Percentiles rank a stretch among this genome's conserved stretches.
Evolutionary conservation across 2,113 vertebrate species (phyloP).

Genomic region (Otus sunia): DNA sequence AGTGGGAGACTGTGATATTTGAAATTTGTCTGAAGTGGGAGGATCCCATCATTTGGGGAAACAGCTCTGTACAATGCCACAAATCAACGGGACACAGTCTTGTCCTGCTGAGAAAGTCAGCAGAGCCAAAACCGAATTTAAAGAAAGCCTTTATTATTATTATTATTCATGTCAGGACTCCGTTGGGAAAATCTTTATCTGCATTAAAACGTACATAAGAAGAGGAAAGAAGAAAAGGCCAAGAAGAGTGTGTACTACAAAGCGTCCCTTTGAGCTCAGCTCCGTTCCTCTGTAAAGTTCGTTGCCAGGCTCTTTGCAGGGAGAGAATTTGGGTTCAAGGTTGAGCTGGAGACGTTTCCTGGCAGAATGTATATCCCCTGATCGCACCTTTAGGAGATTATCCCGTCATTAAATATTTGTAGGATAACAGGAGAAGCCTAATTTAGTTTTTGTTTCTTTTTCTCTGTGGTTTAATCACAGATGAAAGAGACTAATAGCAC

Average conservation of each 20-base stretch:
- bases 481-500: constrained; percentile 89
- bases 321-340: constrained; percentile 72
- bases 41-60: constrained; percentile 7
- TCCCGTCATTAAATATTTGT: constrained; percentile 86
- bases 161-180: constrained; percentile 74
- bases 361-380: constrained; percentile 68
- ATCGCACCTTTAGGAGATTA: constrained; percentile 82
- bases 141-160: constrained; percentile 69
- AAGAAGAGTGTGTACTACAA: constrained; percentile 69
- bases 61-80: background rate
- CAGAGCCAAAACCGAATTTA: constrained; percentile 63
- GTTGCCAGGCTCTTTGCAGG: constrained; percentile 54
- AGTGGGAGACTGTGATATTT: background rate
- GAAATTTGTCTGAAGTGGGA: constrained; percentile 26
- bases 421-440: constrained; percentile 85
- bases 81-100: constrained; percentile 18
- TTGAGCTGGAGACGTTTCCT: constrained; percentile 69
- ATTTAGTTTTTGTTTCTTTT: constrained; percentile 89
- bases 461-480: constrained; percentile 85
- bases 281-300: constrained; percentile 65
- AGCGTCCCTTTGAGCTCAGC: constrained; percentile 68
- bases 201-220: constrained; percentile 74
- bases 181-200: constrained; percentile 71
- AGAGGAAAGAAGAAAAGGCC: constrained; percentile 70
- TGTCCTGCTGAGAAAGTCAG: constrained; percentile 61